These are phyloP conservation scores for Eclectus roratus DNA, from an alignment of 2,113 vertebrate genomes.

Conservation along the genomic window DNA sequence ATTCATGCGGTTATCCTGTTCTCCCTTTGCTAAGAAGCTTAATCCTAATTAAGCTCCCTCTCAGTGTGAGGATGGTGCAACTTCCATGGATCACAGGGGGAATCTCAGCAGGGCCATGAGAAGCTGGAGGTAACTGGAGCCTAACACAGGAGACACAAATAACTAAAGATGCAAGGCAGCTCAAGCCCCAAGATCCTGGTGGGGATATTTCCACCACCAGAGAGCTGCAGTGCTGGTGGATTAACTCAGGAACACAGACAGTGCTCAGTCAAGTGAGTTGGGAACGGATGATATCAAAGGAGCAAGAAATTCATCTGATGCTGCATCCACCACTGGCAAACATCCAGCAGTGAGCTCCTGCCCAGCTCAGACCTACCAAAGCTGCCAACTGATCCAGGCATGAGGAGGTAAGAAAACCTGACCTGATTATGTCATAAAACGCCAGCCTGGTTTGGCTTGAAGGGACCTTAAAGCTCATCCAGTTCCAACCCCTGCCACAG, in stretches of 20 bases:
- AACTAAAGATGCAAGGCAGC: neutral
- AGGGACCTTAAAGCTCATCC: neutral
- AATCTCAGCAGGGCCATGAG: neutral
- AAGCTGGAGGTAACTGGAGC: neutral
- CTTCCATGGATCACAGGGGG: neutral
- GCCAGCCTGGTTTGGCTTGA: neutral
- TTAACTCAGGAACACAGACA: neutral
- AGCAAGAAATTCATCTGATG: neutral
- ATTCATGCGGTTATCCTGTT: neutral
- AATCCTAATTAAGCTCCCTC: neutral
- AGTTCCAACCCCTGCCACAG: neutral
- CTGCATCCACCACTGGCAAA: neutral
- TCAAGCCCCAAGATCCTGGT: neutral
- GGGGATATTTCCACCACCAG: neutral
- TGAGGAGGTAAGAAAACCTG: neutral
- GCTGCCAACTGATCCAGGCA: neutral
- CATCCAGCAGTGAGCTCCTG: neutral
- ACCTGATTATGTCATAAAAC: neutral
- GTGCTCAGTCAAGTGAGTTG: neutral
- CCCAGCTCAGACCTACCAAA: neutral
- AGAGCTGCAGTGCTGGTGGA: neutral
- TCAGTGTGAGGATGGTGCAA: neutral
- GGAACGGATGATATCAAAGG: neutral
- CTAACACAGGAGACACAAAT: neutral
- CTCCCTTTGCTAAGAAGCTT: neutral